phyloP scores from a whole-genome alignment of 2,797 vertebrate species.

The Meda fulgida region DNA sequence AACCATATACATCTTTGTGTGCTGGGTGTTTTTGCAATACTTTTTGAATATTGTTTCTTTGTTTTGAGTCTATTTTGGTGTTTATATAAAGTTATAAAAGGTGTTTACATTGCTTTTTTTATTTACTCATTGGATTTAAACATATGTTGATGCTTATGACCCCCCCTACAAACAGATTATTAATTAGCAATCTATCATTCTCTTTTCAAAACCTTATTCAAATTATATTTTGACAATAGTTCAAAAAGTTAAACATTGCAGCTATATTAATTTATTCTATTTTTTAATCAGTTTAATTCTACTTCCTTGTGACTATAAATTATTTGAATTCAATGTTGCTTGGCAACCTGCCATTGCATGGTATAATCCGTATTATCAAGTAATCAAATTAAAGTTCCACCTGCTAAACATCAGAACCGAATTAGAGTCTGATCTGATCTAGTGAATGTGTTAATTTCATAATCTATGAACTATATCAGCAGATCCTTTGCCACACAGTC shows the following conservation, averaged over 20 bases:
- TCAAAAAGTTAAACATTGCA: not conserved
- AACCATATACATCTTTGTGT: too few species aligned
- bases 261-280: too few species aligned
- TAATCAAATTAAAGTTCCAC: not conserved
- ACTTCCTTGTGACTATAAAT: not conserved
- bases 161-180: too few species aligned
- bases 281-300: not conserved
- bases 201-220: not conserved
- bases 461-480: conserved; percentile 3
- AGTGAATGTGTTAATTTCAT: not conserved
- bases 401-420: conserved; percentile 4
- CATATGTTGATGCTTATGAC: too few species aligned
- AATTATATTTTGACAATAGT: not conserved
- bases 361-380: not conserved
- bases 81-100: too few species aligned
- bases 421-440: conserved; percentile 7
- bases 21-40: too few species aligned
- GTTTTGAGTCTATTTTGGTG: too few species aligned
- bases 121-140: too few species aligned
- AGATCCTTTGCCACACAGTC: conserved; percentile 39
- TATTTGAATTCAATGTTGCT: not conserved
- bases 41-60: too few species aligned
- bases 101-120: too few species aligned
- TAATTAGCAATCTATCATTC: too few species aligned
- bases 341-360: not conserved